Percentiles rank a stretch among this genome's conserved stretches.
Conservation (phyloP, 1,140 invertebrate species). For the Phymorhynchus buccinoides region DNA sequence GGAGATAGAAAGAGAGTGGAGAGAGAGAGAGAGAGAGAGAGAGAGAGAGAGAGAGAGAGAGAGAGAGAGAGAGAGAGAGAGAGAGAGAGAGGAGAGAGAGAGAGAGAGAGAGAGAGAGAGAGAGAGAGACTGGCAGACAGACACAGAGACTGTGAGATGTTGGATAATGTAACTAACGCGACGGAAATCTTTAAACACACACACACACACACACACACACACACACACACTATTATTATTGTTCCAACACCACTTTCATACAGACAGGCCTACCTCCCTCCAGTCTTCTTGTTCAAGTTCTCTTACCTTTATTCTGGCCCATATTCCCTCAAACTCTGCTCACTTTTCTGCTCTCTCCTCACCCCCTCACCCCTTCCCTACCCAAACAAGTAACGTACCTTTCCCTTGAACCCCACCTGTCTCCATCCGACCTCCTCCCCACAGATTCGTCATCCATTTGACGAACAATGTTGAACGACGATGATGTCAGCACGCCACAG, state of each 20-base stretch:
- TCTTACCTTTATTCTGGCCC: too few species aligned
- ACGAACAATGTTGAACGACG: too few species aligned
- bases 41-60: background rate
- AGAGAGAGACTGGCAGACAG: background rate
- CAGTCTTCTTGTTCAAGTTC: too few species aligned
- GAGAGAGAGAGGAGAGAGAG: background rate
- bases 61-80: background rate
- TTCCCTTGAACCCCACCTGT: background rate
- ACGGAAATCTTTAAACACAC: too few species aligned
- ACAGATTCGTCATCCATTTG: background rate
- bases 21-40: background rate
- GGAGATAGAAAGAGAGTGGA: background rate
- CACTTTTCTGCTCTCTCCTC: background rate
- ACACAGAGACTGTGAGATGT: background rate
- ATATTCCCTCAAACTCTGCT: too few species aligned
- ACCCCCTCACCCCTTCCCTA: background rate
- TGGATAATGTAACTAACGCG: too few species aligned
- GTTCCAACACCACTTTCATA: too few species aligned
- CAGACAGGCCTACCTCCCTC: too few species aligned
- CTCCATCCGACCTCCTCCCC: background rate
- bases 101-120: background rate
- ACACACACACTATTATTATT: background rate
- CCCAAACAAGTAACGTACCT: too few species aligned
- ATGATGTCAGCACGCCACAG: too few species aligned
- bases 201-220: constrained; percentile 32